Evolutionary conservation across 2,113 vertebrate genomes (phyloP), one percentile per base, ranked within the genome.

Genomic region (Dissostichus mawsoni): DNA sequence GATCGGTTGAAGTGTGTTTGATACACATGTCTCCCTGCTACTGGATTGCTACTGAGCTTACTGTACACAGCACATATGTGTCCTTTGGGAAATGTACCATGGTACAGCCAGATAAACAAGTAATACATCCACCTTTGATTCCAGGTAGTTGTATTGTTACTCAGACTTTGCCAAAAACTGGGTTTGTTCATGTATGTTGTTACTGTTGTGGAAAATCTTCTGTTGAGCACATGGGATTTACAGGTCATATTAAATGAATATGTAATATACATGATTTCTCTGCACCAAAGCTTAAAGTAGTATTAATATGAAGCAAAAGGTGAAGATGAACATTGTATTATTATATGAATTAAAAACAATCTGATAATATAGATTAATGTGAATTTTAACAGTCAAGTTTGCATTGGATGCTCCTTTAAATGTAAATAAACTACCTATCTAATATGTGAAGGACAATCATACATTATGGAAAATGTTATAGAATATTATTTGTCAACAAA

Each of bases 1-100:
- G 69, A 76, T 52, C 45, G 29, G 29, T 23, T 76, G 44, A 76
- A 63, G 25, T 57, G 12, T 64, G 52, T 74, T 78, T 81, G 80
- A 80, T 78, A 62, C 53, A 18, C 1, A 47, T 45, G 61, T 33
- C 44, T 59, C 44, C 2, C 6, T 57, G 77, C 56, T 69, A 23
- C 36, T 29, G 11, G 45, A 11, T 13, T 66, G 10, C 2, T 25
- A 8, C 18, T 29, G 9, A 51, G 65, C 52, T 18, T 73, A 48
- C 36, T n/a, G 41, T 81, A 33, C 41, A 53, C 48, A 66, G 0
- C 20, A 50, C 20, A 57, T 45, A 51, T 17, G 25, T 29, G 25
- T 29, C 25, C 25, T 29, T 29, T 29, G 25, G 25, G 25, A 29
- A 29, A 29, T 41, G 17, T 45, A 51, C 13, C 11, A 59, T 14